phyloP scores from a whole-genome alignment of 2,797 vertebrate genomes.

The Lepidocolaptes lacrymiger region DNA sequence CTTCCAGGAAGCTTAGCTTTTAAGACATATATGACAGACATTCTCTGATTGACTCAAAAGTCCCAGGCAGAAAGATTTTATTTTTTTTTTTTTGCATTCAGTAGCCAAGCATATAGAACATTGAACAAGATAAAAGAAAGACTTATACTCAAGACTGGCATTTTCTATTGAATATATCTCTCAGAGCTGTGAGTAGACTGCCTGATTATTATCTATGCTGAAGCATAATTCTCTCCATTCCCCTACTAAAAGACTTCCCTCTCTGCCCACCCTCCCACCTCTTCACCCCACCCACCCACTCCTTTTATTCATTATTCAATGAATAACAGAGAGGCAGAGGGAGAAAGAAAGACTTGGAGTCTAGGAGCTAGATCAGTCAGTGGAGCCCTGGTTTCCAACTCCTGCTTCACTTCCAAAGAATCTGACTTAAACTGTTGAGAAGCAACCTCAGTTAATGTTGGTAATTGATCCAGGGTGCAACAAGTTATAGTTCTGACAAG shows the following conservation, averaged over 20 bases:
- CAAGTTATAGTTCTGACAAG: constrained; percentile 46
- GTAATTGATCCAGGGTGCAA: constrained; percentile 55
- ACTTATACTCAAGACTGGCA: background rate
- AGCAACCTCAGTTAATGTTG: constrained; percentile 16
- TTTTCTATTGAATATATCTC: background rate
- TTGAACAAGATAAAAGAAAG: background rate
- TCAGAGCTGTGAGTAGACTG: background rate
- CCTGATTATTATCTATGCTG: background rate
- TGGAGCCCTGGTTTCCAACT: background rate
- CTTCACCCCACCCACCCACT: too few species aligned
- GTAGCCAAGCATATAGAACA: background rate
- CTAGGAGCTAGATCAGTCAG: background rate
- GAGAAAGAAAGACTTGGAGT: background rate
- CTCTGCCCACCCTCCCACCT: background rate
- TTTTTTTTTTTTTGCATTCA: background rate
- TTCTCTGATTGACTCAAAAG: background rate
- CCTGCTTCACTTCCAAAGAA: constrained; percentile 6
- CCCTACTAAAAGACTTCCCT: background rate
- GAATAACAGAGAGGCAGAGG: background rate
- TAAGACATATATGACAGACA: background rate
- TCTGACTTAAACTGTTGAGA: background rate
- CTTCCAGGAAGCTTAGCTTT: background rate
- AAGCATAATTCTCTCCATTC: background rate
- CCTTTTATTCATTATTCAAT: background rate
- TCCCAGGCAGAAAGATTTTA: background rate